A percentile compares a stretch with the other conserved stretches of the same genome.
Evolutionary conservation across 2,888 invertebrate genomes (phyloP).

Genomic region (Sinohyriopsis cumingii): DNA sequence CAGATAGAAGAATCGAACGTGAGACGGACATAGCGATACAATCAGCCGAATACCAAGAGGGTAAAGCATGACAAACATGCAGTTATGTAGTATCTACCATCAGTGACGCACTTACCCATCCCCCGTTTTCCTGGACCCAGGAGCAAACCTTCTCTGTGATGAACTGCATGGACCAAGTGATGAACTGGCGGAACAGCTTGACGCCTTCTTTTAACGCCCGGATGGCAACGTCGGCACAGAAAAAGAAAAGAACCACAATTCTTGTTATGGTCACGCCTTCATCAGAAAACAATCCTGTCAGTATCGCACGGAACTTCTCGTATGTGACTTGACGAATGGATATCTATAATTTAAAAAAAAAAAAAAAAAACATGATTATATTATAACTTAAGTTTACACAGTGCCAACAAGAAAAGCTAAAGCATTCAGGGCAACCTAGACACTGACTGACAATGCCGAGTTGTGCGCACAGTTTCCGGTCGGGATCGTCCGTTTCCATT

Average conservation of each 20-base stretch:
- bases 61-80: neutral
- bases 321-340: slow-evolving; percentile 29
- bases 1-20: neutral
- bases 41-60: neutral
- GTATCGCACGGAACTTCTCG: slow-evolving; percentile 52
- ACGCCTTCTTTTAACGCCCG: slow-evolving; percentile 44
- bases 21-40: neutral
- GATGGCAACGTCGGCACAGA: slow-evolving; percentile 68
- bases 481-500: no score
- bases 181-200: slow-evolving; percentile 44
- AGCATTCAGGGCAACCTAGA: no score
- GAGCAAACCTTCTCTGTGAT: slow-evolving; percentile 57
- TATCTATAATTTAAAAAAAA: neutral
- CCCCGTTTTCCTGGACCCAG: slow-evolving; percentile 65
- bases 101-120: slow-evolving; percentile 60
- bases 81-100: neutral
- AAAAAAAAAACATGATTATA: neutral
- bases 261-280: slow-evolving; percentile 59
- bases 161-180: slow-evolving; percentile 64
- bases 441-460: no score
- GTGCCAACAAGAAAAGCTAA: neutral
- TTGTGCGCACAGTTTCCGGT: no score
- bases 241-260: slow-evolving; percentile 67
- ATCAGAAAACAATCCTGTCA: slow-evolving; percentile 52
- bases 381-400: no score